Conservation (phyloP, 35 echinoderm and acorn worm genomes). For the Nesometra sesokonis region DNA sequence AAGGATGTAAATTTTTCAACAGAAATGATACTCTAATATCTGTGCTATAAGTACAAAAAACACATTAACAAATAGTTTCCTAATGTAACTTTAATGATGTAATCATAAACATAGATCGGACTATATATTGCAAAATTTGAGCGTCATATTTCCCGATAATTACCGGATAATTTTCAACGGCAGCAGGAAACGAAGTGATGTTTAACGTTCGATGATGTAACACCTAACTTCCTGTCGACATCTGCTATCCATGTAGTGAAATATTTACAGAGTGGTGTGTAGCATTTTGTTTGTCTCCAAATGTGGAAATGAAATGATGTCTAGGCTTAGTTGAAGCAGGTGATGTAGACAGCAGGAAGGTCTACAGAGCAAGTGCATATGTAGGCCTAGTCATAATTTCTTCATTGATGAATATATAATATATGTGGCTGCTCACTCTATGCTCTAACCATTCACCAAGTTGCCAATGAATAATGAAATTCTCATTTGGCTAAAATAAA, state of each 20-base stretch:
- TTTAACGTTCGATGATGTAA: background rate
- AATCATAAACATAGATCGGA: background rate
- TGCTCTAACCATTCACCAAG: too few species aligned
- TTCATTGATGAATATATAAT: too few species aligned
- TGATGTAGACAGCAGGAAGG: too few species aligned
- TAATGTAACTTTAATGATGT: background rate
- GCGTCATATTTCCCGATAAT: background rate
- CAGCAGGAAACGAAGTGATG: background rate
- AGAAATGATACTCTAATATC: too few species aligned
- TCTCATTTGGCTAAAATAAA: too few species aligned
- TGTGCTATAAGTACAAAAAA: background rate
- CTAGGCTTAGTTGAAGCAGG: too few species aligned
- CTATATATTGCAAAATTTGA: background rate
- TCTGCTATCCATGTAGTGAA: background rate
- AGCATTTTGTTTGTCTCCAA: background rate
- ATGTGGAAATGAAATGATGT: background rate
- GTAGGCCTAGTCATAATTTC: too few species aligned
- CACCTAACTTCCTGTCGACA: background rate
- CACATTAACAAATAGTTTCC: background rate
- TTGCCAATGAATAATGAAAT: too few species aligned
- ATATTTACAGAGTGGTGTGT: background rate
- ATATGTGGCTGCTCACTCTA: too few species aligned
- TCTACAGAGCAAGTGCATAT: too few species aligned
- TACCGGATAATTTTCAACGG: background rate
- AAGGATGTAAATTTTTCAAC: too few species aligned